These are phyloP conservation scores for Cryptosula pallasiana DNA, from an alignment of 2,888 invertebrate genomes.

Conservation along the genomic window DNA sequence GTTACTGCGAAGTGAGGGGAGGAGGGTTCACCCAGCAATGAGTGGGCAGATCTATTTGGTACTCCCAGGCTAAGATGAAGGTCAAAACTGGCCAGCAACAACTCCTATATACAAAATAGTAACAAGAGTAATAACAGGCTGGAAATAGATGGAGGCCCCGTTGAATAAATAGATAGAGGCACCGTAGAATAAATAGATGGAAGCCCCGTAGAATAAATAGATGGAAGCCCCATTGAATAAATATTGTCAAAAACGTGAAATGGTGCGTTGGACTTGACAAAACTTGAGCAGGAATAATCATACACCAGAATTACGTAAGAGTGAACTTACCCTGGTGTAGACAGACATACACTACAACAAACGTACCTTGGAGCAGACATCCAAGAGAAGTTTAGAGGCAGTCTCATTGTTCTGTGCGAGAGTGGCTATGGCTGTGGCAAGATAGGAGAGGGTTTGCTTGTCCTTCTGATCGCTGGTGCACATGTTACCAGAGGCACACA, in stretches of 20 bases:
- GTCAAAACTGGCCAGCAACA: constrained; percentile 11
- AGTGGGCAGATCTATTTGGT: not conserved
- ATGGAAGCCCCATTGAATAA: no score
- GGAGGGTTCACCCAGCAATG: constrained; percentile 34
- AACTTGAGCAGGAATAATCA: no score
- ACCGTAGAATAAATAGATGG: no score
- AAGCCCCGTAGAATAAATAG: no score
- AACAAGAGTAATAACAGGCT: no score
- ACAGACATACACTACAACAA: no score
- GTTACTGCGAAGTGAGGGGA: constrained; percentile 59
- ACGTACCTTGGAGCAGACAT: constrained; percentile 59
- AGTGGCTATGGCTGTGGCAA: constrained; percentile 56
- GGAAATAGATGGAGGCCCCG: no score
- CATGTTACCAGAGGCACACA: constrained; percentile 60
- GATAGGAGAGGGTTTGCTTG: constrained; percentile 31
- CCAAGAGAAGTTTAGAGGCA: constrained; percentile 59
- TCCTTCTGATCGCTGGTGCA: not conserved
- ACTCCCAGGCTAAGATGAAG: not conserved
- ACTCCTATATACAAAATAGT: not conserved
- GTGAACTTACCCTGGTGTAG: no score
- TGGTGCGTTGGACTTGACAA: no score
- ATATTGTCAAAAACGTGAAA: no score
- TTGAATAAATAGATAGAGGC: no score
- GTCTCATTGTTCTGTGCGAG: constrained; percentile 59
- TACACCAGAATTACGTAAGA: no score